Percentiles rank a stretch among this genome's conserved stretches.
phyloP scores from a whole-genome alignment of 2,113 vertebrate species.

The Podarcis cretensis region DNA sequence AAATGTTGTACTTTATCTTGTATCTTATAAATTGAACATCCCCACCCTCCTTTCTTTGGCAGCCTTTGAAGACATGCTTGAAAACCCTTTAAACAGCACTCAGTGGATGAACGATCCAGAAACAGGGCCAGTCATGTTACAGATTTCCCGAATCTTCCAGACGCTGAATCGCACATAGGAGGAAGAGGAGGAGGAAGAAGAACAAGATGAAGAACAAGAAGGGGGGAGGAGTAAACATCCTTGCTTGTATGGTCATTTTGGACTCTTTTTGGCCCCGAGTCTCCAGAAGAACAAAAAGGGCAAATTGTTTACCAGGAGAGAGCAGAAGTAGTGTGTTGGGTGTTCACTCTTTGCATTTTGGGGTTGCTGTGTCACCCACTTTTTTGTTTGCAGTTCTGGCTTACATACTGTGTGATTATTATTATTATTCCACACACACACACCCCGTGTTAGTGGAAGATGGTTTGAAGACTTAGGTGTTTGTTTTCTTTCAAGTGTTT shows the following conservation, averaged over 20 bases:
- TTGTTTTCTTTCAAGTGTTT: conserved; percentile 48
- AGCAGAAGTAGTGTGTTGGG: neutral
- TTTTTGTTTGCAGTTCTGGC: conserved; percentile 37
- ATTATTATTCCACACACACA: too few relatives aligned
- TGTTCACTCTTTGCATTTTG: neutral
- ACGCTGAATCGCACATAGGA: conserved; percentile 96
- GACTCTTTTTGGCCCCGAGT: conserved; percentile 16
- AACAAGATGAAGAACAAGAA: too few relatives aligned
- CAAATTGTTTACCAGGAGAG: neutral
- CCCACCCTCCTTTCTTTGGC: conserved; percentile 18
- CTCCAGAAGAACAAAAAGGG: neutral
- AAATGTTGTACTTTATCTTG: neutral
- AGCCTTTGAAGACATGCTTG: conserved; percentile 98
- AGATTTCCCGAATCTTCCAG: conserved; percentile 99
- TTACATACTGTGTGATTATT: conserved; percentile 62
- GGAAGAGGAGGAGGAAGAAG: conserved; percentile 11
- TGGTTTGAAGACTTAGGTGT: conserved; percentile 47
- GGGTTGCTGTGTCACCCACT: neutral
- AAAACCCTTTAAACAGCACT: conserved; percentile 98
- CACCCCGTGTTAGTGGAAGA: conserved; percentile 60
- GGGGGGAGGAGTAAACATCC: neutral
- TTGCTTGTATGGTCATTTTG: conserved; percentile 31
- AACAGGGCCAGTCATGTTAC: conserved; percentile 97
- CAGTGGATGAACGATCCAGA: conserved; percentile 99
- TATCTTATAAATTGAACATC: neutral